Base-by-base conservation (phyloP, 2,797 vertebrate genomes). In the Syndactyla subalaris region DNA sequence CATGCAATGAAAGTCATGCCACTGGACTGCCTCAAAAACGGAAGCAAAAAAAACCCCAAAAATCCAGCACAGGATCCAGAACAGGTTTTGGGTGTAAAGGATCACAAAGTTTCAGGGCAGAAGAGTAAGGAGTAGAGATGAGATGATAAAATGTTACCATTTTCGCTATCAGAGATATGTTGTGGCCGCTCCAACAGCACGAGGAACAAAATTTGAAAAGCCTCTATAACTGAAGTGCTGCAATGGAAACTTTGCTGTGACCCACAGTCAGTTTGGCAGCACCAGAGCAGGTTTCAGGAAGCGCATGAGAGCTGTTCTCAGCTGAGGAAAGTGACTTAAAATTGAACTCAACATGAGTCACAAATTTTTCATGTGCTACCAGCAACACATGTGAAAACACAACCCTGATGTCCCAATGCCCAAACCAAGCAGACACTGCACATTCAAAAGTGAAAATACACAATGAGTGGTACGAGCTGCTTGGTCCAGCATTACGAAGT, bases 391-490 rank as follows among this genome's bases (percentile, higher is more conserved):
- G 62, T 78, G 21, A 48, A 79, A 92, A 74, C 3, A 4, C 1
- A 89, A 30, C 57, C 12, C 1, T 14, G 51, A 62, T 32, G 62
- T 70, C 55, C 19, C 32, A 30, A 17, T 4, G n/a, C 48, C 34
- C 54, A 34, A 7, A 16, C 27, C 38, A 19, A 18, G 23, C n/a
- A 68, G 24, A 63, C 11, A 7, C 4, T 2, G 11, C 39, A 36
- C 3, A 2, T 22, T 66, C 62, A 80, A 18, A 83, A 86, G 30
- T n/a, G 66, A 70, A 66, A 92, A 91, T 8, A 36, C 12, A 24
- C 7, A 14, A n/a, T 0, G 3, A 48, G 14, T 0, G 1, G 1
- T 4, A 22, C 0, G 0, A 20, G 36, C 41, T 61, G 48, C 72
- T 39, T 14, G 58, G 27, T n/a, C 17, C 24, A 57, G n/a, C 7